Evolutionary conservation across 2,113 vertebrate species (phyloP).

Genomic region (Microtus ochrogaster): DNA sequence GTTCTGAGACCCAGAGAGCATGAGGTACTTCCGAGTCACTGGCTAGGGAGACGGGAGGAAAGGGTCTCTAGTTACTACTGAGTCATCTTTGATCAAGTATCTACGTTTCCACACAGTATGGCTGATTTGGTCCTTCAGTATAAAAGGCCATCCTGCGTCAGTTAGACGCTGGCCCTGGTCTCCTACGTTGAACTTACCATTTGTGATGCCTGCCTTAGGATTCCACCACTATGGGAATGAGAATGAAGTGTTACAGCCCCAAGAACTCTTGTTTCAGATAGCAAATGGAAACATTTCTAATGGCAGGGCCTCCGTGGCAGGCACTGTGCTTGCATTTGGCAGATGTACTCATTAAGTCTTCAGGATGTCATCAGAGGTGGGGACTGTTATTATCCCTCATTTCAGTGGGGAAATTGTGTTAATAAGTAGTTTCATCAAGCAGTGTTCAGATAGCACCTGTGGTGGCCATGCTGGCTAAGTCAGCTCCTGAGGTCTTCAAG

Average conservation of each 20-base stretch:
- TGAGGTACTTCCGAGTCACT: neutral
- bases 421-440: neutral
- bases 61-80: neutral
- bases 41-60: neutral
- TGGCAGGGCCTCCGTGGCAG: neutral
- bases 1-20: neutral
- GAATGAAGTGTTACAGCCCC: neutral
- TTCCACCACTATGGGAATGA: neutral
- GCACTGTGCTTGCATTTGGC: neutral
- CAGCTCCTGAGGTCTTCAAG: neutral
- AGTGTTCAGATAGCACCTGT: neutral
- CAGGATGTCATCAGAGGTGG: neutral
- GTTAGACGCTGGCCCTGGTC: neutral
- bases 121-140: neutral
- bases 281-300: neutral
- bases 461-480: neutral
- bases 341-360: neutral
- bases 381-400: neutral
- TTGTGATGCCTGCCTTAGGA: neutral
- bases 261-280: neutral
- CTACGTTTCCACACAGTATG: neutral
- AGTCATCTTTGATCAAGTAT: too few relatives aligned
- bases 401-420: neutral
- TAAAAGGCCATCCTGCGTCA: too few relatives aligned
- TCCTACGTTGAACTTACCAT: neutral